Evolutionary conservation across 1,140 invertebrate species (phyloP), one percentile per base, ranked within the genome.

Genomic region (Nasonia vitripennis): DNA sequence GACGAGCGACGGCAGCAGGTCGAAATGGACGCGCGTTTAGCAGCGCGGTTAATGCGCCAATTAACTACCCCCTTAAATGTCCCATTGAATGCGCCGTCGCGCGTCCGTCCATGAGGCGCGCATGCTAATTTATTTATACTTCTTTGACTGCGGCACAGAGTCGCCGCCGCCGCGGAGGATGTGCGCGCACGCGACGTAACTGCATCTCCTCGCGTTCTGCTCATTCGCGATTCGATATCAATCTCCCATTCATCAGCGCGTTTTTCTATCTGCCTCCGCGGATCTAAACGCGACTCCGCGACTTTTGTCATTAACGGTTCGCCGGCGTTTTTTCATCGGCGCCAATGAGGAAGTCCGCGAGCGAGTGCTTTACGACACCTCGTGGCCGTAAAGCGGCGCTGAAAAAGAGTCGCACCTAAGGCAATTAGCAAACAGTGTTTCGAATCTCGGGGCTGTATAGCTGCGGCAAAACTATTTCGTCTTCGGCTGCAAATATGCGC

Each of bases 61-160:
- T 89, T 89, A 88, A 87, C 84, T 88, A 75, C 70, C 78, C 77
- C 78, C 75, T 89, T 84, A 85, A 86, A 87, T 81, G 80, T 84
- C 17, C 84, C 55, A 83, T 85, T 88, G 84, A 88, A 85, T 84
- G 78, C 31, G 41, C 41, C 41, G 41, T 45, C 41, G 41, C 41
- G 9, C 82, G 51, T 87, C 70, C 67, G 31, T 83, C n/a, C 0
- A 14, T 51, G 3, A 51, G 79, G 85, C 37, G 45, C 37, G 37
- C 73, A 71, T 75, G 83, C 70, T 88, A 89, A 88, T 87, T 86
- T 87, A 89, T 86, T 88, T 86, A 85, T 88, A 75, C 81, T 71
- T 75, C 67, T 86, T 82, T 55, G 78, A 73, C 34, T 75, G 68
- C n/a, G n/a, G 41, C 10, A 73, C 71, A 83, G 34, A 37, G 68